Base-by-base conservation (phyloP, 1,140 invertebrate species). In the Scaptomyza pallida region DNA sequence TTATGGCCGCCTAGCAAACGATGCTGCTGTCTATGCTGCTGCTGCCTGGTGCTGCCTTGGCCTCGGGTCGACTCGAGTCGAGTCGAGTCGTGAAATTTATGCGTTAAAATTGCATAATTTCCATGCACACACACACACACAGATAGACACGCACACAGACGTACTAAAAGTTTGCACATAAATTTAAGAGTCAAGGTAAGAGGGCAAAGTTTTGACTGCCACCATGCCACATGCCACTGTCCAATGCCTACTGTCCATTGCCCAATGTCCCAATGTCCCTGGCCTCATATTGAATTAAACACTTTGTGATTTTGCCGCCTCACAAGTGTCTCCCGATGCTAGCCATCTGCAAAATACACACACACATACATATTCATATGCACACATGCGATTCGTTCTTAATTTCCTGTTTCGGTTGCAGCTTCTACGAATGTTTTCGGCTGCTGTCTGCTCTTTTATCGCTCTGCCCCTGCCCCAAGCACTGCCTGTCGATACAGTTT, bases 51-150 rank as follows among this genome's bases (percentile, higher is more conserved):
- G 23, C 6, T 26, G 23, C 50, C 52, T 48, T 68, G 40, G 74
- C 65, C 64, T 72, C 43, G 61, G 54, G 73, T 69, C 70, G 62
- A 72, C 64, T 80, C 69, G 59, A 30, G 26, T 72, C 43, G 57
- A 48, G 77, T 69, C 70, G 63, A 72, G 69, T 81, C 74, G 59
- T 78, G 67, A 88, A 86, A 86, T 86, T 86, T 86, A 86, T 86
- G 82, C 82, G 83, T 69, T 86, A 69, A 86, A 86, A 86, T 88
- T 86, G 82, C 82, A 86, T 86, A 86, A 86, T 86, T 86, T 75
- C 60, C 65, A 44, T 37, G 54, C 50, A 56, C 64, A 65, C 61
- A 65, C 19, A 71, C 40, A 52, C 17, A 50, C 3, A 19, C 23
- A n/a, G n/a, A n/a, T n/a, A n/a, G n/a, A n/a, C 33, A 71, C 30